Conservation (phyloP, 2,113 vertebrate species). For the Catagonus wagneri region DNA sequence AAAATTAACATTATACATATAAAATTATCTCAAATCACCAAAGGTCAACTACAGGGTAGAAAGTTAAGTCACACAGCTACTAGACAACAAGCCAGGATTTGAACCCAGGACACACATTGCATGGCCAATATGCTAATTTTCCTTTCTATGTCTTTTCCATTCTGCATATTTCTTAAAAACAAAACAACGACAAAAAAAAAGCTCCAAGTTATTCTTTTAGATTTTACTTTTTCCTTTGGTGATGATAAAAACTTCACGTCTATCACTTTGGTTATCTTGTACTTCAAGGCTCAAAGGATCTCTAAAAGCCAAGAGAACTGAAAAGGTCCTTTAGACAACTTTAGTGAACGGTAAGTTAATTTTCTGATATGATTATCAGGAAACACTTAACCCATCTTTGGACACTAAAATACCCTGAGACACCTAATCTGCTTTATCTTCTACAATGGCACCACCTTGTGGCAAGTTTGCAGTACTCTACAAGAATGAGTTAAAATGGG, state of each 20-base stretch:
- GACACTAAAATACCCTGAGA: not conserved
- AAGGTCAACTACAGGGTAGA: not conserved
- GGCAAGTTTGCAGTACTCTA: slow-evolving; percentile 52
- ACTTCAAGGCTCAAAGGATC: slow-evolving; percentile 3
- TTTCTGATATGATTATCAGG: not conserved
- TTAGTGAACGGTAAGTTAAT: not conserved
- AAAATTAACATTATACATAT: not conserved
- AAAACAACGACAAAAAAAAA: too few relatives aligned
- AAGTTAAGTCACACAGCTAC: not conserved
- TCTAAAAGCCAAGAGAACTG: not conserved
- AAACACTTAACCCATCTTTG: not conserved
- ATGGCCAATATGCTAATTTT: not conserved
- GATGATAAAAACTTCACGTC: not conserved
- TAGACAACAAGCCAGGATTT: not conserved
- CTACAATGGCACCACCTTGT: slow-evolving; percentile 75
- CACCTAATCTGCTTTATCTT: not conserved
- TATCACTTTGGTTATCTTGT: not conserved
- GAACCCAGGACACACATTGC: not conserved
- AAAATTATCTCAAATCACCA: not conserved
- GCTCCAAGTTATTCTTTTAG: not conserved
- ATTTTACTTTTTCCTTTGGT: slow-evolving; percentile 1
- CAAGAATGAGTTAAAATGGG: not conserved
- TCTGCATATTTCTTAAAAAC: not conserved
- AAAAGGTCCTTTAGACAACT: not conserved
- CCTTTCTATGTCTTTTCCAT: slow-evolving; percentile 2